These are phyloP conservation scores for Motacilla alba DNA, from an alignment of 2,113 vertebrate genomes.

Conservation along the genomic window DNA sequence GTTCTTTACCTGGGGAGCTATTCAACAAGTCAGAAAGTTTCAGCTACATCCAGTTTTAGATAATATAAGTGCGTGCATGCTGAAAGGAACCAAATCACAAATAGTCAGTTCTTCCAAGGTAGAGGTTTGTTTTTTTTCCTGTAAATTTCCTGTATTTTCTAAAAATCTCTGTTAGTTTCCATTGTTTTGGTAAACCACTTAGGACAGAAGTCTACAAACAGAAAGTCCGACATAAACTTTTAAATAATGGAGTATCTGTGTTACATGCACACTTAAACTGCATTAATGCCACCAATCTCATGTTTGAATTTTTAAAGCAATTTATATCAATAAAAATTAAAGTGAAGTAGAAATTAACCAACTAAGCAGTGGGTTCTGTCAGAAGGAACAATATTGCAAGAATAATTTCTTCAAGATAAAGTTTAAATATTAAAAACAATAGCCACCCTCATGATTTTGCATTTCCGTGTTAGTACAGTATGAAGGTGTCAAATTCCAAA, in stretches of 20 bases:
- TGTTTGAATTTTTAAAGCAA: not conserved
- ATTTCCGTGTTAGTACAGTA: not conserved
- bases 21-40: not conserved
- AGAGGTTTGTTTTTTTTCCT: not conserved
- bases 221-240: not conserved
- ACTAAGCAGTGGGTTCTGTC: not conserved
- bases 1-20: not conserved
- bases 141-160: not conserved
- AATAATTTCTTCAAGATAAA: not conserved
- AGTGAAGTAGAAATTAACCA: not conserved
- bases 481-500: not conserved
- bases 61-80: fast-evolving
- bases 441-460: not conserved
- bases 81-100: not conserved
- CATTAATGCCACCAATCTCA: not conserved
- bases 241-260: not conserved
- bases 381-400: not conserved
- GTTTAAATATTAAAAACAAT: not conserved
- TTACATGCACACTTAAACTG: not conserved
- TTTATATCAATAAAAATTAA: not conserved
- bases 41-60: not conserved
- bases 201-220: not conserved
- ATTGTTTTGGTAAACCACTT: not conserved
- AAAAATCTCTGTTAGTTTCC: not conserved
- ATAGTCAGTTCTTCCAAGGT: not conserved